Evolutionary conservation across 2,113 vertebrate species (phyloP).

Genomic region (Burhinus bistriatus): DNA sequence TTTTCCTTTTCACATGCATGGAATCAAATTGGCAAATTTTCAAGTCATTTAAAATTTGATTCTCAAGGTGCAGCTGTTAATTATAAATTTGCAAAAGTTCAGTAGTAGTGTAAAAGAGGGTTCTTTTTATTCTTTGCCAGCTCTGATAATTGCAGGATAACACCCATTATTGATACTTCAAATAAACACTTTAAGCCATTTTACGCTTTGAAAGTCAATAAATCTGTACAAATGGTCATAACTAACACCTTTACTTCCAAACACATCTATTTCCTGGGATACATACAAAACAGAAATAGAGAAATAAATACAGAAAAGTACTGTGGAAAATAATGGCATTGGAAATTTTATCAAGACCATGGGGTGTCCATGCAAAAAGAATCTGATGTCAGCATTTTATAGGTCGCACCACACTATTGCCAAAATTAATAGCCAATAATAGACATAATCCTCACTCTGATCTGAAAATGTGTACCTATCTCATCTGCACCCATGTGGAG

Average conservation of each 20-base stretch:
- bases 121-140: neutral
- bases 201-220: neutral
- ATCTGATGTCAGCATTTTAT: neutral
- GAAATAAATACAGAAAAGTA: neutral
- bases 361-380: neutral
- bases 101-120: neutral
- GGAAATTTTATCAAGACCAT: neutral
- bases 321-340: neutral
- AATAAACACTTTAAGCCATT: neutral
- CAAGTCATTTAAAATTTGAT: neutral
- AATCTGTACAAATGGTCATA: neutral
- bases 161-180: neutral
- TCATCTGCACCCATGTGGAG: neutral
- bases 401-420: neutral
- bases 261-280: neutral
- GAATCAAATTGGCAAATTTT: neutral
- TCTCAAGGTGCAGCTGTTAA: neutral
- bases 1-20: neutral
- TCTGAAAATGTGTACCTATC: neutral
- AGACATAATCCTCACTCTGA: neutral
- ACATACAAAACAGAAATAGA: neutral
- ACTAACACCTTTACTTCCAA: neutral
- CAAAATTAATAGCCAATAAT: neutral
- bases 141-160: neutral
- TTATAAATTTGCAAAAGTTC: neutral